A percentile compares a stretch with the other conserved stretches of the same genome.
These are phyloP conservation scores for Papilio gigon DNA, from an alignment of 2,888 invertebrate species.

Conservation along the genomic window DNA sequence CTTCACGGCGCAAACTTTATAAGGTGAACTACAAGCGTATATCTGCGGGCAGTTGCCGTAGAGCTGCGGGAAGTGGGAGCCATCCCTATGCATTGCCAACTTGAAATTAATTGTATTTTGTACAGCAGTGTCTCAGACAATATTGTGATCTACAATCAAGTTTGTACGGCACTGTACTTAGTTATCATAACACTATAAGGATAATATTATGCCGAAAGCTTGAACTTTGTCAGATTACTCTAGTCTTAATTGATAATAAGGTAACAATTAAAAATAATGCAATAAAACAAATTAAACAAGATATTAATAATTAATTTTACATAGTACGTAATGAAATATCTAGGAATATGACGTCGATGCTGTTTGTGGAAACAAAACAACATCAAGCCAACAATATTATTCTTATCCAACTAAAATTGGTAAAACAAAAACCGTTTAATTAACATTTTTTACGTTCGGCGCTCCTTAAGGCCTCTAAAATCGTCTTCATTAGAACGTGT, in stretches of 20 bases:
- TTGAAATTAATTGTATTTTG: neutral
- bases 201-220: neutral
- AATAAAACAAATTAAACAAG: too few species aligned
- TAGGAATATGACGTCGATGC: too few species aligned
- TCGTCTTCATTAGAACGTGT: slow-evolving; percentile 35
- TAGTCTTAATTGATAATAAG: neutral
- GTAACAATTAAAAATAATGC: too few species aligned
- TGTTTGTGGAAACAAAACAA: too few species aligned
- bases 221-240: neutral
- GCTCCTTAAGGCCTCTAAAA: slow-evolving; percentile 27
- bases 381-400: too few species aligned
- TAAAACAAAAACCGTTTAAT: slow-evolving; percentile 6
- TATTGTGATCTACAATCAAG: neutral
- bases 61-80: too few species aligned
- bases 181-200: neutral
- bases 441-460: neutral
- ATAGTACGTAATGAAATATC: too few species aligned
- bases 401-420: neutral
- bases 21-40: neutral
- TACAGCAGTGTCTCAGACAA: neutral
- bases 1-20: neutral
- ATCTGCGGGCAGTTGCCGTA: too few species aligned
- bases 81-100: too few species aligned
- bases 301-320: too few species aligned
- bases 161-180: neutral